Conservation (phyloP, 2,797 vertebrate species). For the Sebastes jordani region DNA sequence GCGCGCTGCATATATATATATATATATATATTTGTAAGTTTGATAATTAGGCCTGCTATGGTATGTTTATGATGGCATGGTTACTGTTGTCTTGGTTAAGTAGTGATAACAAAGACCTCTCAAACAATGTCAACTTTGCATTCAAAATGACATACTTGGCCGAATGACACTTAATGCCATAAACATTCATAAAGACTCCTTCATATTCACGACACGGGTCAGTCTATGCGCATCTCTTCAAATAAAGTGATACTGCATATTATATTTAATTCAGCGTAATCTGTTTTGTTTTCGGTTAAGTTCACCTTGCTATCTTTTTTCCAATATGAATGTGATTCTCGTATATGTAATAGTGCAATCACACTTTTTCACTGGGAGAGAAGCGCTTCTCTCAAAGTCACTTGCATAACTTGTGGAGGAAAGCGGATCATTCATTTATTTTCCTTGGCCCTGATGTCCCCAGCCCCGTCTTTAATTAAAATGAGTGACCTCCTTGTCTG, state of each 20-base stretch:
- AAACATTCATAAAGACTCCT: background rate
- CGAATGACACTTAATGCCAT: background rate
- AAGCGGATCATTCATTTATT: background rate
- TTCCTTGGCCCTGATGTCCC: background rate
- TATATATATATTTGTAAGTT: no score
- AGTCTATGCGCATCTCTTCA: background rate
- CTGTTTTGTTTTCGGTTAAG: background rate
- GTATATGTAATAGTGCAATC: background rate
- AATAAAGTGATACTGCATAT: background rate
- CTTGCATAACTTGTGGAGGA: background rate
- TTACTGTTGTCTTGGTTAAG: no score
- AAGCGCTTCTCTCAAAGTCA: background rate
- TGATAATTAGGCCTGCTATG: background rate
- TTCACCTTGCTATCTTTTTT: background rate
- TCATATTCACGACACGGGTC: rapidly evolving
- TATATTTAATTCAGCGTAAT: background rate
- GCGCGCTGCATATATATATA: no score
- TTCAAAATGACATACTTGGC: no score
- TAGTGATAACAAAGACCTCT: no score
- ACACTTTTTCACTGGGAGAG: background rate
- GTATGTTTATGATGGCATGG: background rate
- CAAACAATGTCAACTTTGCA: no score
- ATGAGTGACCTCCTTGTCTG: background rate
- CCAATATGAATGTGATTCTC: background rate
- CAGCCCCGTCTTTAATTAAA: background rate